Evolutionary conservation across 2,888 invertebrate genomes (phyloP).

Genomic region (Sphaerophoria rueppellii): DNA sequence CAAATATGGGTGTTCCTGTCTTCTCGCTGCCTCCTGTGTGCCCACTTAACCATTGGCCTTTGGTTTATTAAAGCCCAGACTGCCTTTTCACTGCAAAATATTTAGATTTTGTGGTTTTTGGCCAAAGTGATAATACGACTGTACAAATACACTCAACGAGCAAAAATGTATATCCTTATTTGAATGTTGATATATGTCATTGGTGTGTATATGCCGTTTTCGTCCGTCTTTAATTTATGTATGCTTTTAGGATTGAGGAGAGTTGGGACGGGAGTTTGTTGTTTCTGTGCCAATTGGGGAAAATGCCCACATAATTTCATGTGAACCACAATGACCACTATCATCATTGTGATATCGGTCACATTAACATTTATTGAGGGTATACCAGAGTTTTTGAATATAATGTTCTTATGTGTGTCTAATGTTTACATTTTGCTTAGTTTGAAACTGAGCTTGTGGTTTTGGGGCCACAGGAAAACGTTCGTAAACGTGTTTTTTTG

Average conservation of each 20-base stretch:
- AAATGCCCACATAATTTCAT: slow-evolving; percentile 37
- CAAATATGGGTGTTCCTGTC: slow-evolving; percentile 7
- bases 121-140: slow-evolving; percentile 12
- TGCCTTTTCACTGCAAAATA: slow-evolving; percentile 27
- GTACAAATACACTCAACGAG: not conserved
- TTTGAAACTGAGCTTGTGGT: not conserved
- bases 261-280: not conserved
- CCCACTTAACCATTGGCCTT: not conserved
- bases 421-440: not conserved
- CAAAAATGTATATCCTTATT: not conserved
- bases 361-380: slow-evolving; percentile 50
- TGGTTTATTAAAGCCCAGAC: slow-evolving; percentile 15
- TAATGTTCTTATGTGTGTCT: not conserved
- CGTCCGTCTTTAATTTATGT: slow-evolving; percentile 33
- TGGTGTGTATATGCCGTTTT: not conserved
- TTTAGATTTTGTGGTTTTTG: slow-evolving; percentile 40
- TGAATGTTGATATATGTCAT: not conserved
- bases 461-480: not conserved
- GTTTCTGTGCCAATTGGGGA: slow-evolving; percentile 20
- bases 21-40: not conserved
- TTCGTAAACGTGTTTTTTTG: not conserved
- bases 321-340: slow-evolving; percentile 44
- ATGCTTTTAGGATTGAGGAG: slow-evolving; percentile 18
- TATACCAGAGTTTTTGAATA: not conserved
- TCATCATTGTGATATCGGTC: slow-evolving; percentile 54